A percentile compares a stretch with the other conserved stretches of the same genome.
Evolutionary conservation across 2,113 vertebrate species (phyloP).

Genomic region (Craseonycteris thonglongyai): DNA sequence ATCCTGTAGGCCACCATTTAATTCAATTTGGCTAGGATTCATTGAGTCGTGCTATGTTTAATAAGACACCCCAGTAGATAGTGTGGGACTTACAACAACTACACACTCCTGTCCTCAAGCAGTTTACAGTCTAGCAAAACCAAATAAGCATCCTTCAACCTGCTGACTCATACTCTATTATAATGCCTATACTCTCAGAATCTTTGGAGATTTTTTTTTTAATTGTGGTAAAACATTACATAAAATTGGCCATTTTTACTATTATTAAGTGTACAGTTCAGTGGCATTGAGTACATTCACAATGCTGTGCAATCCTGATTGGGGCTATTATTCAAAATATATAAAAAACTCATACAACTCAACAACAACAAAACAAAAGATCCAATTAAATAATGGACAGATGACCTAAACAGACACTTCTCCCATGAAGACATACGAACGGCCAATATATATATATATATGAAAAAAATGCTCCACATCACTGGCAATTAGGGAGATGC

Average conservation of each 20-base stretch:
- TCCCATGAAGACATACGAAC: too few species aligned
- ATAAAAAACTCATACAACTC: too few species aligned
- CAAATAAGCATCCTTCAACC: neutral
- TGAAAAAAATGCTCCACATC: too few species aligned
- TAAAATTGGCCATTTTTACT: neutral
- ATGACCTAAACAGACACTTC: too few species aligned
- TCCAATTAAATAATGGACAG: too few species aligned
- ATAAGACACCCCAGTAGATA: neutral
- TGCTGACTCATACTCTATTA: neutral
- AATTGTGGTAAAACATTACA: neutral
- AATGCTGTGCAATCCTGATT: neutral
- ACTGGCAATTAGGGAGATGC: too few species aligned
- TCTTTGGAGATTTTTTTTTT: neutral
- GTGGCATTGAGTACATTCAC: neutral
- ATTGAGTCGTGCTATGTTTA: neutral
- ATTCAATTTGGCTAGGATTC: conserved; percentile 3
- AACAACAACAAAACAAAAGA: too few species aligned
- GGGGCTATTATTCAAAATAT: too few species aligned
- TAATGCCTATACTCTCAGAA: neutral
- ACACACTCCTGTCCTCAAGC: neutral
- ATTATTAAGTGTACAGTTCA: neutral
- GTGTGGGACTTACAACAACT: neutral
- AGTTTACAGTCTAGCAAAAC: neutral
- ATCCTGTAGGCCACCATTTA: neutral
- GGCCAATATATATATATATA: too few species aligned